These are phyloP conservation scores for Hippocampus barbouri DNA, from an alignment of 2,113 vertebrate species.

Conservation along the genomic window DNA sequence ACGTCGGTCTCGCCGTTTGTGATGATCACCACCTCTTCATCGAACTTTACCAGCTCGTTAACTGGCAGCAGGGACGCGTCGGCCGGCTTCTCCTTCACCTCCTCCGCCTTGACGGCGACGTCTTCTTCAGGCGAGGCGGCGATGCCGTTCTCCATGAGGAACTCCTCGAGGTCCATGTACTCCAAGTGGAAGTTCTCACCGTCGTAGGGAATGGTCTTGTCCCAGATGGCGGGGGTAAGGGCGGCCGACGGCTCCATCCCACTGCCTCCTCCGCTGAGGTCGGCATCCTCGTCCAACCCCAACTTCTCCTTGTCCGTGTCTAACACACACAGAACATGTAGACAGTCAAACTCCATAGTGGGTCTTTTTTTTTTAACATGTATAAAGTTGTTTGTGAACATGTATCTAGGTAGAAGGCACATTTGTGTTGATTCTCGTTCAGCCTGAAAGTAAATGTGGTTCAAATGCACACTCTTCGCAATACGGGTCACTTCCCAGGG, in stretches of 20 bases:
- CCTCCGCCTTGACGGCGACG: conserved; percentile 17
- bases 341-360: neutral
- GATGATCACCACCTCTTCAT: conserved; percentile 61
- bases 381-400: too few species aligned
- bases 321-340: conserved; percentile 34
- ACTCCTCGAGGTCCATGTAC: conserved; percentile 98
- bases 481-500: too few species aligned
- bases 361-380: too few species aligned
- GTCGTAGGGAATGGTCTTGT: conserved; percentile 90
- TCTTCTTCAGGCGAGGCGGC: conserved; percentile 66
- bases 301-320: conserved; percentile 72
- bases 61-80: conserved; percentile 52
- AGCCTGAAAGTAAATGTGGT: too few species aligned
- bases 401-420: too few species aligned
- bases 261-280: conserved; percentile 37
- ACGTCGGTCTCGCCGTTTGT: conserved; percentile 32
- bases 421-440: too few species aligned
- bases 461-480: too few species aligned
- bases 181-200: conserved; percentile 94
- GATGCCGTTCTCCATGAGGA: conserved; percentile 93
- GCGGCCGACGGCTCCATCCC: conserved; percentile 85
- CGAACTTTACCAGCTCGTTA: conserved; percentile 58
- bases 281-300: conserved; percentile 29
- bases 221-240: conserved; percentile 94
- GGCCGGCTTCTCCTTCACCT: conserved; percentile 19